Evolutionary conservation across 2,888 invertebrate species (phyloP).

Genomic region (Pomacea canaliculata): DNA sequence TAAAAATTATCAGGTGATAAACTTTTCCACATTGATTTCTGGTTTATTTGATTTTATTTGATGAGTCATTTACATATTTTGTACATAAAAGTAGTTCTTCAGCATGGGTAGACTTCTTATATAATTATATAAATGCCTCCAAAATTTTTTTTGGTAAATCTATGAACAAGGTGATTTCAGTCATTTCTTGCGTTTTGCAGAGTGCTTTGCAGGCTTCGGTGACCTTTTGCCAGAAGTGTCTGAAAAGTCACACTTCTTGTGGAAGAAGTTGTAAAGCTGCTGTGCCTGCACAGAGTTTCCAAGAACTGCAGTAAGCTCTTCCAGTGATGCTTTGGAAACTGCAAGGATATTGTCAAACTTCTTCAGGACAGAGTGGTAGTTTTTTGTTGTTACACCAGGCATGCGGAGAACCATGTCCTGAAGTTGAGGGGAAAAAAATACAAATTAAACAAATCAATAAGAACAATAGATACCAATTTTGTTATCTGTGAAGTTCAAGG

Average conservation of each 20-base stretch:
- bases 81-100: too few relatives aligned
- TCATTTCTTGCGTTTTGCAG: constrained; percentile 13
- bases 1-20: too few relatives aligned
- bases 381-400: constrained; percentile 90
- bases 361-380: constrained; percentile 82
- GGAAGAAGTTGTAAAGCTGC: constrained; percentile 66
- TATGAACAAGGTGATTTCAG: too few relatives aligned
- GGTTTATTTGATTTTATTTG: too few relatives aligned
- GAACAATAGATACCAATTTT: not conserved
- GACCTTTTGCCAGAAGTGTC: constrained; percentile 20
- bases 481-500: not conserved
- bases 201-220: not conserved
- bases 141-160: too few relatives aligned
- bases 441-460: not conserved
- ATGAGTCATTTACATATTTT: too few relatives aligned
- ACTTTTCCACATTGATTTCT: too few relatives aligned
- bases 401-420: constrained; percentile 85
- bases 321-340: constrained; percentile 72
- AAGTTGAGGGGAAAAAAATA: not conserved
- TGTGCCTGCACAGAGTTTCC: constrained; percentile 74
- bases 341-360: constrained; percentile 79
- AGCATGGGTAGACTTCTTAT: too few relatives aligned
- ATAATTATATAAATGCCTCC: too few relatives aligned
- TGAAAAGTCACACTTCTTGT: constrained; percentile 40
- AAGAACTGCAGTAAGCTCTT: constrained; percentile 79